Evolutionary conservation across 2,888 invertebrate genomes (phyloP).

Genomic region (Conomelus anceps): DNA sequence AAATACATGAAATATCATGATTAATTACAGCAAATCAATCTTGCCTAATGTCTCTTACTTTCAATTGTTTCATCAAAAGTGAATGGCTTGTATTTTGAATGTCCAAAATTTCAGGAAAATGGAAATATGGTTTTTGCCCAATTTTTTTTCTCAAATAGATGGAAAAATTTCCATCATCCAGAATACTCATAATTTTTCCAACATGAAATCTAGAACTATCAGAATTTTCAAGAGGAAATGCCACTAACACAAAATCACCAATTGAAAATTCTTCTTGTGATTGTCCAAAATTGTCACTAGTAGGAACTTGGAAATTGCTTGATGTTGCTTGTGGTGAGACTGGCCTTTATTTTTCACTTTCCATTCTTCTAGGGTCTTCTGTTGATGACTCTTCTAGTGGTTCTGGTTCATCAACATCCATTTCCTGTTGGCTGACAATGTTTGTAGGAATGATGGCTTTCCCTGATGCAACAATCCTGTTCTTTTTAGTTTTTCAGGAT

Average conservation of each 20-base stretch:
- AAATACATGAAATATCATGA: neutral
- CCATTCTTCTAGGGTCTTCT: neutral
- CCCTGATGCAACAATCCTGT: neutral
- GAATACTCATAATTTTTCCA: neutral
- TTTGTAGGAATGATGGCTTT: neutral
- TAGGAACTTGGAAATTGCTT: neutral
- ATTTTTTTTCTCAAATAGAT: neutral
- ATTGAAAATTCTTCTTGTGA: neutral
- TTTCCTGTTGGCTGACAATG: neutral
- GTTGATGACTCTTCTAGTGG: neutral
- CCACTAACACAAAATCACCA: neutral
- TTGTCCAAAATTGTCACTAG: neutral
- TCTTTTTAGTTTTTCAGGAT: neutral
- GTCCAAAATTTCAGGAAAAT: neutral
- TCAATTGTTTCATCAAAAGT: neutral
- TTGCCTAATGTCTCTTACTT: neutral
- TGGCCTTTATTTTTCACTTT: constrained; percentile 7
- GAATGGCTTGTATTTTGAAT: neutral
- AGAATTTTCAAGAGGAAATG: neutral
- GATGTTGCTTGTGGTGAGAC: neutral
- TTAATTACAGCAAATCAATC: neutral
- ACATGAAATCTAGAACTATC: neutral
- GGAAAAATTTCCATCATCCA: neutral
- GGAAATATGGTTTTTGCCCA: neutral
- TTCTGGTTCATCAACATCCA: neutral